Percentiles rank a stretch among this genome's conserved stretches.
These are phyloP conservation scores for Rhinoptilus africanus DNA, from an alignment of 2,113 vertebrate species.

Conservation along the genomic window DNA sequence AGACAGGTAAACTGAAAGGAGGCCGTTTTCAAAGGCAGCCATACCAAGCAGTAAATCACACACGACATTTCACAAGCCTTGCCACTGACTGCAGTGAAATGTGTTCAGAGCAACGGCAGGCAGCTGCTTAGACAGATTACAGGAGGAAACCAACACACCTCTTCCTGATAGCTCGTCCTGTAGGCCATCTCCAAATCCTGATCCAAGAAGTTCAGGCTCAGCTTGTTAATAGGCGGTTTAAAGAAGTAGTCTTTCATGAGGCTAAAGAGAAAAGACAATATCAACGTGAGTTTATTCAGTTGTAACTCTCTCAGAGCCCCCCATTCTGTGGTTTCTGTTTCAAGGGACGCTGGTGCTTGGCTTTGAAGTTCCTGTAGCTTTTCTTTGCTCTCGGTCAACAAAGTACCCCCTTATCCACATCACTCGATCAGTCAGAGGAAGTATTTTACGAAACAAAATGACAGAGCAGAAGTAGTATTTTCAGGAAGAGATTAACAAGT, in stretches of 20 bases:
- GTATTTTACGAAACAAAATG: not conserved
- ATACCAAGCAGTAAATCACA: not conserved
- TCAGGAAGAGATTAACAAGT: not conserved
- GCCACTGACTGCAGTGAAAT: not conserved
- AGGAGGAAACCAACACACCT: conserved; percentile 73
- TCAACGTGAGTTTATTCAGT: not conserved
- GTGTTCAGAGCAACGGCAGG: not conserved
- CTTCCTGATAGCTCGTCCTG: conserved; percentile 91
- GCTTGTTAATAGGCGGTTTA: conserved; percentile 95
- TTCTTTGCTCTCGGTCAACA: not conserved
- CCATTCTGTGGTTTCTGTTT: not conserved
- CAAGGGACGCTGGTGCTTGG: not conserved
- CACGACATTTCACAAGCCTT: not conserved
- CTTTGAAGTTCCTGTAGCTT: not conserved
- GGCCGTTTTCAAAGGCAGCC: not conserved
- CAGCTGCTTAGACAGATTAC: not conserved
- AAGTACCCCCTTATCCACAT: not conserved
- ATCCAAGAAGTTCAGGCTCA: conserved; percentile 95
- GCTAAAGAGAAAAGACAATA: conserved; percentile 68
- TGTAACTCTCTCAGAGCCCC: not conserved
- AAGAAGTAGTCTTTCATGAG: conserved; percentile 99
- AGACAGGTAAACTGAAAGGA: not conserved
- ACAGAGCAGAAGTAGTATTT: not conserved
- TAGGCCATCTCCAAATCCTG: conserved; percentile 87
- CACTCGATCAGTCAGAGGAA: not conserved